Evolutionary conservation across 2,888 invertebrate species (phyloP).

Genomic region (Napeogenes sylphis): DNA sequence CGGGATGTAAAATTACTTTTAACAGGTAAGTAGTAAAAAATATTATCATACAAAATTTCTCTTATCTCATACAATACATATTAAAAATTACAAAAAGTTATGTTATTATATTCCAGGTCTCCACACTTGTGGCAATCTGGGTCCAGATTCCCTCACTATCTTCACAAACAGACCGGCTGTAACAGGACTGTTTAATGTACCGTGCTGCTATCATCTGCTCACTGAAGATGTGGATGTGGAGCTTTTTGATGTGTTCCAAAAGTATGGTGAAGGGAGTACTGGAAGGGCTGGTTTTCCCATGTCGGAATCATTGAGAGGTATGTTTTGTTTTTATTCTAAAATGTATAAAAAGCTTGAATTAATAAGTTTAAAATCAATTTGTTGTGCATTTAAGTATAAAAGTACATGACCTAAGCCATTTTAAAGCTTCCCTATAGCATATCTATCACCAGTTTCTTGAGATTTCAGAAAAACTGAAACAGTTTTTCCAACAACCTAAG

Average conservation of each 20-base stretch:
- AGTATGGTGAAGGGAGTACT: conserved; percentile 40
- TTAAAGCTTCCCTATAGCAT: too few species aligned
- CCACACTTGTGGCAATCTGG: conserved; percentile 93
- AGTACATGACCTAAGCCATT: too few species aligned
- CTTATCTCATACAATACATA: not conserved
- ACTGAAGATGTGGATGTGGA: conserved; percentile 66
- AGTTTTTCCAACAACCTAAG: too few species aligned
- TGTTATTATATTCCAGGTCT: conserved; percentile 76
- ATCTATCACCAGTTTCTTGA: too few species aligned
- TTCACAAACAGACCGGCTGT: conserved; percentile 78
- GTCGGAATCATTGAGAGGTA: conserved; percentile 77
- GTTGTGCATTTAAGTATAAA: not conserved
- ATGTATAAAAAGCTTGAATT: too few species aligned
- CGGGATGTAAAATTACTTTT: conserved; percentile 69
- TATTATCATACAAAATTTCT: not conserved
- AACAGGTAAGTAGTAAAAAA: conserved; percentile 53
- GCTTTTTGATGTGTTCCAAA: conserved; percentile 62
- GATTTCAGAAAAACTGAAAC: too few species aligned
- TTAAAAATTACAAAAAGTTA: too few species aligned
- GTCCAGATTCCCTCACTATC: conserved; percentile 83
- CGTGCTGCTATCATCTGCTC: conserved; percentile 93
- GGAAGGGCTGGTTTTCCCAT: conserved; percentile 81
- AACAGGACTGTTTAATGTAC: conserved; percentile 85
- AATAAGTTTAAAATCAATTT: not conserved
- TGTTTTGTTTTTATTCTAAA: conserved; percentile 1